A percentile compares a stretch with the other conserved stretches of the same genome.
Conservation (phyloP, 1,140 invertebrate species). For the Grapholita molesta region DNA sequence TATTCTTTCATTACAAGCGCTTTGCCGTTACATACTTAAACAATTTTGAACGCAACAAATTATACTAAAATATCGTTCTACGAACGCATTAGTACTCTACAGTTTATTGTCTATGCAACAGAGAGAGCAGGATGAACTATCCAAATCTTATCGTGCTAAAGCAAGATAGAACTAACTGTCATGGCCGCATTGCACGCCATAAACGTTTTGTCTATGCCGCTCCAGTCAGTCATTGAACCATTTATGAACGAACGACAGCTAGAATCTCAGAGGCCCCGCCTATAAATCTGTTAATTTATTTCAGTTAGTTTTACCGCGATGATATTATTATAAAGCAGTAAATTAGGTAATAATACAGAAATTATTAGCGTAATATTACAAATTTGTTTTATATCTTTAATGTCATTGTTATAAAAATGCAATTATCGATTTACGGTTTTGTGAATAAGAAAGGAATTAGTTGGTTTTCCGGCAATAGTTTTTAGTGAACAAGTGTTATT, state of each 20-base stretch:
- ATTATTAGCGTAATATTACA: constrained; percentile 19
- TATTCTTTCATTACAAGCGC: no score
- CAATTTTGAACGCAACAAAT: no score
- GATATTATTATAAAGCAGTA: constrained; percentile 61
- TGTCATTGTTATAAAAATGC: constrained; percentile 31
- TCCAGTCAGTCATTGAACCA: constrained; percentile 45
- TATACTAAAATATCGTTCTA: no score
- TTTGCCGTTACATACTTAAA: no score
- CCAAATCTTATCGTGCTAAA: not conserved
- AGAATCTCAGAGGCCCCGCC: constrained; percentile 70
- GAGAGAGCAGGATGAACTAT: not conserved
- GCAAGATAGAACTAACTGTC: constrained; percentile 18
- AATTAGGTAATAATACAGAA: constrained; percentile 45
- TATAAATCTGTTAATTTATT: constrained; percentile 65
- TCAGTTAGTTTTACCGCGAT: constrained; percentile 61
- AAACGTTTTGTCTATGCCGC: constrained; percentile 30
- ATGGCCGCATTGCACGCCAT: constrained; percentile 19
- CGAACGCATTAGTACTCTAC: not conserved
- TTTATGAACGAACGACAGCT: constrained; percentile 42
- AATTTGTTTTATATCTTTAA: not conserved
- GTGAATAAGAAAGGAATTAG: constrained; percentile 49
- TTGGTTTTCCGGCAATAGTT: constrained; percentile 43
- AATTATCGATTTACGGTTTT: constrained; percentile 64
- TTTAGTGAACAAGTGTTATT: constrained; percentile 39
- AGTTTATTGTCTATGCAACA: not conserved